A percentile compares a stretch with the other conserved stretches of the same genome.
These are phyloP conservation scores for Montipora capricornis DNA, from an alignment of 64 coral and sea anemone genomes.

Conservation along the genomic window DNA sequence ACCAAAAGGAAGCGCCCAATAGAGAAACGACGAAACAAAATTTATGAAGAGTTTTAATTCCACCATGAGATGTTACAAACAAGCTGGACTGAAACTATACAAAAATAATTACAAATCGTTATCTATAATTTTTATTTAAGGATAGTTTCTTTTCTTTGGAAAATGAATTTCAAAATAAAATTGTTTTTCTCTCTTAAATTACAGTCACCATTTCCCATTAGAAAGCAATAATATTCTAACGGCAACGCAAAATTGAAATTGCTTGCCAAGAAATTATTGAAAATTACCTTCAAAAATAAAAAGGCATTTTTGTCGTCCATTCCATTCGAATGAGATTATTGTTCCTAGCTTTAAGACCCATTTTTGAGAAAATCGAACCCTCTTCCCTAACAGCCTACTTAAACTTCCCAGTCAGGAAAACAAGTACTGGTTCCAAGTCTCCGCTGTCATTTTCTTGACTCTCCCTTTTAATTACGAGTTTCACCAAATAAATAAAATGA, in stretches of 20 bases:
- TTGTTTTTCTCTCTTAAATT: constrained; percentile 1
- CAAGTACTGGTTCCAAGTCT: background rate
- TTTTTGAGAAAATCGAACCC: background rate
- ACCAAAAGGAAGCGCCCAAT: background rate
- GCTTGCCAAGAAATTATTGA: background rate
- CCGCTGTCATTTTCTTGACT: background rate
- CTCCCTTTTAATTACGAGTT: no score
- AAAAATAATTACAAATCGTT: constrained; percentile 36
- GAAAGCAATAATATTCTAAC: background rate
- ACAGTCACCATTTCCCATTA: background rate
- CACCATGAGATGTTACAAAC: constrained; percentile 20
- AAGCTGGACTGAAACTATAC: background rate
- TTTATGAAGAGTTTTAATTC: constrained; percentile 42
- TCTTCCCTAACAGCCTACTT: background rate
- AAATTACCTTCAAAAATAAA: background rate
- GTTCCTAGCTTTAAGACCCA: background rate
- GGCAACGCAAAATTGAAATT: background rate
- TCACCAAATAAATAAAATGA: no score
- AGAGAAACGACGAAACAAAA: constrained; percentile 24
- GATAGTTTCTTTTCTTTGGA: background rate
- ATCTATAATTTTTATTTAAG: background rate
- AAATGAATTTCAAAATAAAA: background rate
- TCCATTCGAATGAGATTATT: background rate
- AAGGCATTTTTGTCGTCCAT: background rate
- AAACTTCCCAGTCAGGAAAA: background rate